phyloP scores from a whole-genome alignment of 2,888 invertebrate species.

The Nomada goodeniana region DNA sequence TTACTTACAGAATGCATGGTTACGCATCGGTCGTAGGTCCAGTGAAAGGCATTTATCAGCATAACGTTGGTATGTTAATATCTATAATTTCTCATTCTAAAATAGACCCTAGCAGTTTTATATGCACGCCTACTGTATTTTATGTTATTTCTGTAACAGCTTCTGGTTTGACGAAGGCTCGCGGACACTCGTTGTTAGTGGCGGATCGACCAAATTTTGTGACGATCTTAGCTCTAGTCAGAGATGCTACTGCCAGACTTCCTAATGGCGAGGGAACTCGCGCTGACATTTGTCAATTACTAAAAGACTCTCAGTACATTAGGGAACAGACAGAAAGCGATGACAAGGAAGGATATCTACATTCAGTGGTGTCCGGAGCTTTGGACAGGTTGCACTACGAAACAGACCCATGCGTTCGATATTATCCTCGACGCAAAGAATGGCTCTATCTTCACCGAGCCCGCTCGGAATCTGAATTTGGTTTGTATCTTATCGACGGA shows the following conservation, averaged over 20 bases:
- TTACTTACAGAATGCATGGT: conserved; percentile 95
- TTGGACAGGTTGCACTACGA: conserved; percentile 95
- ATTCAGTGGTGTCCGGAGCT: conserved; percentile 95
- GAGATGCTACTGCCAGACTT: conserved; percentile 96
- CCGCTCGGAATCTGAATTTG: conserved; percentile 88
- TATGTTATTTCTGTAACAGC: conserved; percentile 39
- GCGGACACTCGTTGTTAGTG: conserved; percentile 93
- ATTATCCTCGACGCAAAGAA: conserved; percentile 95
- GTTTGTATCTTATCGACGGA: conserved; percentile 80
- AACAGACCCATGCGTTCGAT: conserved; percentile 96
- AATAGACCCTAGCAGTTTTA: not conserved
- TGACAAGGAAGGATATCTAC: conserved; percentile 88
- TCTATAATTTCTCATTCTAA: not conserved
- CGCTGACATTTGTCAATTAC: conserved; percentile 94
- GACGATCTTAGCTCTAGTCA: conserved; percentile 94
- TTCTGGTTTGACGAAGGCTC: conserved; percentile 86
- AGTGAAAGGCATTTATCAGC: conserved; percentile 91
- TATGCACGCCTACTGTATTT: not conserved
- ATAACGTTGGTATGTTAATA: conserved; percentile 85
- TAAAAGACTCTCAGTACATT: conserved; percentile 91
- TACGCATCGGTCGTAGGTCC: conserved; percentile 94
- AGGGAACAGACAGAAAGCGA: conserved; percentile 83
- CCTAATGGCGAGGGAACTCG: conserved; percentile 98
- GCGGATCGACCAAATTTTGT: conserved; percentile 95
- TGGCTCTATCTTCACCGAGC: conserved; percentile 98